Percentiles rank a stretch among this genome's conserved stretches.
Conservation (phyloP, 2,113 vertebrate species). For the Engystomops pustulosus region DNA sequence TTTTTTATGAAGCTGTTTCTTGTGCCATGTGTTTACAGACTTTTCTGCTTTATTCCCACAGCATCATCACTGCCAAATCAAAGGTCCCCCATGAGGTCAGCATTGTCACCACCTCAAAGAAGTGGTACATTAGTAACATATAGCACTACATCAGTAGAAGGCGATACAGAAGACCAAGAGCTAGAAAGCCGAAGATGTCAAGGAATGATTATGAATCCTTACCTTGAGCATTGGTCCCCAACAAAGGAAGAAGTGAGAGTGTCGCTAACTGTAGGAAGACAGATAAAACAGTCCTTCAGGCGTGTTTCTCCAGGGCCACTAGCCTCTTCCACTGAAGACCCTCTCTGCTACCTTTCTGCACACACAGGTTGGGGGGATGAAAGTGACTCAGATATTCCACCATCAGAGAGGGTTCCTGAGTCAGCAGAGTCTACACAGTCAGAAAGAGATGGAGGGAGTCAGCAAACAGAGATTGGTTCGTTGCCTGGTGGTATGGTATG, state of each 20-base stretch:
- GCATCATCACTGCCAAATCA: constrained; percentile 59
- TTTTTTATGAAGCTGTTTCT: not conserved
- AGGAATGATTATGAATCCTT: constrained; percentile 57
- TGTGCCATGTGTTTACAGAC: not conserved
- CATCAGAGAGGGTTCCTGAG: constrained; percentile 53
- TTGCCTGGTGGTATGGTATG: constrained; percentile 53
- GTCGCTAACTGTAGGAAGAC: constrained; percentile 52
- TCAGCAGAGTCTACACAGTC: constrained; percentile 57
- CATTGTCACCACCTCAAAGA: constrained; percentile 54
- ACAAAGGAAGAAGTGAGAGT: constrained; percentile 55
- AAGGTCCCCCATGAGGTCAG: constrained; percentile 53
- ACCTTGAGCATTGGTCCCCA: constrained; percentile 57
- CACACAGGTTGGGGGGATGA: constrained; percentile 58
- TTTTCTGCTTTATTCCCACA: constrained; percentile 33
- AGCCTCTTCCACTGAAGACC: constrained; percentile 58
- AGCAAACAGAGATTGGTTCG: constrained; percentile 55
- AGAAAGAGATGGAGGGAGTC: constrained; percentile 55
- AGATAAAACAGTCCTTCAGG: constrained; percentile 56
- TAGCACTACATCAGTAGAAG: constrained; percentile 57
- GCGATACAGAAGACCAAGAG: constrained; percentile 56
- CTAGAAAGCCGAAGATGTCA: constrained; percentile 54
- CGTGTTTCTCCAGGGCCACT: constrained; percentile 53
- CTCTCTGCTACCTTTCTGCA: constrained; percentile 55
- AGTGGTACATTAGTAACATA: constrained; percentile 58
- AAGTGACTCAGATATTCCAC: constrained; percentile 57